Evolutionary conservation across 1,140 invertebrate genomes (phyloP).

Genomic region (Diploscapter pachys): DNA sequence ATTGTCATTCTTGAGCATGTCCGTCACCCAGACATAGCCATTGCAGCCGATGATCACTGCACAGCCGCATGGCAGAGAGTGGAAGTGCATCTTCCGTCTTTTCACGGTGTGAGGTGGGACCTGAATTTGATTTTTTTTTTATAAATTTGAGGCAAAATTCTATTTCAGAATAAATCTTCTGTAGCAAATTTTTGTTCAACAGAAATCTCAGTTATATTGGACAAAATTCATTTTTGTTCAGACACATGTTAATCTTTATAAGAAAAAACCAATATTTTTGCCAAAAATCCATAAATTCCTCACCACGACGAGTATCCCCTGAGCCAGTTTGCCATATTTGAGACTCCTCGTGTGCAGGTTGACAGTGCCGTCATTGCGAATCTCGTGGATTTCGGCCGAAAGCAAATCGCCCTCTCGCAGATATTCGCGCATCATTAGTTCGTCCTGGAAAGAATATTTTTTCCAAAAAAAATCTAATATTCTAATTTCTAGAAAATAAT

Average conservation of each 20-base stretch:
- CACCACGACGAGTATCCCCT: slow-evolving; percentile 79
- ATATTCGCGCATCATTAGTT: slow-evolving; percentile 91
- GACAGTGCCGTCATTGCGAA: slow-evolving; percentile 80
- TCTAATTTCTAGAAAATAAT: background rate
- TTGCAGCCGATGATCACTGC: slow-evolving; percentile 86
- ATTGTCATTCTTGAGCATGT: slow-evolving; percentile 66
- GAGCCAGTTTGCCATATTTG: slow-evolving; percentile 89
- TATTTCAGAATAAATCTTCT: slow-evolving; percentile 2
- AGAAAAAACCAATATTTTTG: background rate
- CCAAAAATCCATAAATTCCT: slow-evolving; percentile 2
- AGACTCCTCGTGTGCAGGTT: slow-evolving; percentile 90
- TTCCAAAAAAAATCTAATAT: background rate
- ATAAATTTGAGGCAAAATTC: background rate
- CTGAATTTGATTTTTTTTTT: slow-evolving; percentile 19
- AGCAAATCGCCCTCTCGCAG: slow-evolving; percentile 92
- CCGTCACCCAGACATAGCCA: slow-evolving; percentile 90
- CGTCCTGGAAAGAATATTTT: slow-evolving; percentile 67
- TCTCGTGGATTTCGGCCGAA: slow-evolving; percentile 77
- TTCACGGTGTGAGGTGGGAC: slow-evolving; percentile 89
- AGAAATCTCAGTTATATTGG: too few relatives aligned
- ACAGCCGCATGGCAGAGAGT: slow-evolving; percentile 82
- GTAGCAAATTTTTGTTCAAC: background rate
- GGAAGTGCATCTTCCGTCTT: slow-evolving; percentile 90
- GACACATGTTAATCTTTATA: too few relatives aligned
- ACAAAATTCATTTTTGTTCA: too few relatives aligned